Conservation (phyloP, 2,888 invertebrate species). For the Agelastica alni region DNA sequence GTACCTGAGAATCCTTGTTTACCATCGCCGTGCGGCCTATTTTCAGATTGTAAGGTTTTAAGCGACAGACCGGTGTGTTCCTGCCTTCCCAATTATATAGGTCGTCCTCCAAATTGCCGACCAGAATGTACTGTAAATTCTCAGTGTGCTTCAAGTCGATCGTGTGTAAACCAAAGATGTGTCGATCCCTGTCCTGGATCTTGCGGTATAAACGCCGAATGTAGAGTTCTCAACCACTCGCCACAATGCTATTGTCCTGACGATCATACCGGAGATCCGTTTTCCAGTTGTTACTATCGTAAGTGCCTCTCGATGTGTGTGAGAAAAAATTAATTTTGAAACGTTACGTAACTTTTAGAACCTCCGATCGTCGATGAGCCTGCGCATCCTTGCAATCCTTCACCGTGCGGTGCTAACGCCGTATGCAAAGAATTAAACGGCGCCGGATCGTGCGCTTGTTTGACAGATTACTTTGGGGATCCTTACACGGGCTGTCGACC, state of each 20-base stretch:
- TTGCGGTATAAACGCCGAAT: constrained; percentile 73
- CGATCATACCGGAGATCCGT: constrained; percentile 78
- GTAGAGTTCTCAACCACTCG: constrained; percentile 71
- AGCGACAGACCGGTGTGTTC: constrained; percentile 74
- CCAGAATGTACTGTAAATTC: constrained; percentile 76
- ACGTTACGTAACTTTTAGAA: no score
- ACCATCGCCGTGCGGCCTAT: constrained; percentile 78
- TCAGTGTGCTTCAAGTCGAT: constrained; percentile 73
- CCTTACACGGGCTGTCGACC: constrained; percentile 85
- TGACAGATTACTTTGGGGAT: constrained; percentile 83
- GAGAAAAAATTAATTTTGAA: no score
- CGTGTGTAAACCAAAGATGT: constrained; percentile 74
- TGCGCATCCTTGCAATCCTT: constrained; percentile 75
- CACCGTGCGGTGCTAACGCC: constrained; percentile 87
- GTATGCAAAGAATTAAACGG: constrained; percentile 80
- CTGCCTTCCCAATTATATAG: constrained; percentile 73
- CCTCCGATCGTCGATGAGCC: constrained; percentile 59
- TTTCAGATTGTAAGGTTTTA: constrained; percentile 72
- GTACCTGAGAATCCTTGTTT: constrained; percentile 62
- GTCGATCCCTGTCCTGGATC: constrained; percentile 75
- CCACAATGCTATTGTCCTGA: constrained; percentile 74
- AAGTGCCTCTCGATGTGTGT: no score
- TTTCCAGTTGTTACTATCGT: constrained; percentile 69
- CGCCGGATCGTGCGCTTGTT: constrained; percentile 80
- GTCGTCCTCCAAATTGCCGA: constrained; percentile 78